Conservation (phyloP, 2,113 vertebrate species). For the Grammomys dolichurus region DNA sequence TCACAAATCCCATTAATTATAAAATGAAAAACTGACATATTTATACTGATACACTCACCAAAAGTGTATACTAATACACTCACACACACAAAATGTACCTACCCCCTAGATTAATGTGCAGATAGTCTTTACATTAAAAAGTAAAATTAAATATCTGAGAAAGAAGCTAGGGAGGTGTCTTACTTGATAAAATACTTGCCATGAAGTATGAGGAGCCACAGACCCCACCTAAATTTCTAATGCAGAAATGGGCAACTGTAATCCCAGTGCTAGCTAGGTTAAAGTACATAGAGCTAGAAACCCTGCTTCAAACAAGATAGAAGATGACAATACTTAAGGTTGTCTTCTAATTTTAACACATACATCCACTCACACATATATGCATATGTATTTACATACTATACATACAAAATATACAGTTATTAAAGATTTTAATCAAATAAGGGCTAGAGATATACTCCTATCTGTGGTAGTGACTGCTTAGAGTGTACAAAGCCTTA, state of each 20-base stretch:
- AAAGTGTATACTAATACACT: too few relatives aligned
- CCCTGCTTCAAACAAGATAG: neutral
- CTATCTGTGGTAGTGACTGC: neutral
- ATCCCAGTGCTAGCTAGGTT: neutral
- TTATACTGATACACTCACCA: neutral
- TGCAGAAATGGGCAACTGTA: neutral
- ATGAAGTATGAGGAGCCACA: neutral
- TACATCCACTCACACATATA: neutral
- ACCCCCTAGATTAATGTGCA: neutral
- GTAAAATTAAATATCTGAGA: neutral
- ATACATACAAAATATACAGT: neutral
- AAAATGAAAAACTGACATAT: neutral
- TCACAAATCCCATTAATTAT: neutral
- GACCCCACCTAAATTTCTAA: neutral
- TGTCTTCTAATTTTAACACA: neutral
- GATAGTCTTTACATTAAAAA: neutral
- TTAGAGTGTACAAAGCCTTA: neutral
- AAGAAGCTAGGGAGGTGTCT: neutral
- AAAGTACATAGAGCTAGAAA: too few relatives aligned
- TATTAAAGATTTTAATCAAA: neutral
- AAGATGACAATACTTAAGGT: neutral
- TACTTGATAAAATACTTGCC: neutral
- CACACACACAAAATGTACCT: too few relatives aligned
- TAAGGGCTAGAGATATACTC: neutral
- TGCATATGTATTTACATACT: neutral